Conservation (phyloP, 2,888 invertebrate species). For the Nomada ruficornis region DNA sequence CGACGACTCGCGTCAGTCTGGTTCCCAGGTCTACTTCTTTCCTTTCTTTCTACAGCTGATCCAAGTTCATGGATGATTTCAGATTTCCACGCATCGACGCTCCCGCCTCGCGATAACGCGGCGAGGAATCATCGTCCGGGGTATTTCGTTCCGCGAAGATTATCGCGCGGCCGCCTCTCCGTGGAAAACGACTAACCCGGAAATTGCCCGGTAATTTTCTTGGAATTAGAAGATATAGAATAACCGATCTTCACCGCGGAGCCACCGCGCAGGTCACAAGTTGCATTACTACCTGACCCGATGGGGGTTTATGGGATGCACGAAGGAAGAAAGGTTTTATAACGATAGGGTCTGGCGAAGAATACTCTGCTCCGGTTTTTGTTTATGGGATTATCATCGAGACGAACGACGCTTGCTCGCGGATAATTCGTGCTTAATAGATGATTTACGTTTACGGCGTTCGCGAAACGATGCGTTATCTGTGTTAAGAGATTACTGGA, state of each 20-base stretch:
- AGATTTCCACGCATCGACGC: constrained; percentile 55
- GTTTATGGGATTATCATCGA: constrained; percentile 44
- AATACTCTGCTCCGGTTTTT: constrained; percentile 46
- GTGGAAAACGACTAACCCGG: constrained; percentile 10
- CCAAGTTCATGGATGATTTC: constrained; percentile 64
- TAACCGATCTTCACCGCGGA: constrained; percentile 28
- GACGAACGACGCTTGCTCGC: constrained; percentile 34
- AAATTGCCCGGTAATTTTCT: constrained; percentile 43
- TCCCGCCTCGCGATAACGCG: constrained; percentile 33
- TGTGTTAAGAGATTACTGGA: constrained; percentile 54
- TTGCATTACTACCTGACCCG: constrained; percentile 14
- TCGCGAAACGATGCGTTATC: constrained; percentile 45
- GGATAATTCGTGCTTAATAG: constrained; percentile 55
- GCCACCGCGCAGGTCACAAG: constrained; percentile 6
- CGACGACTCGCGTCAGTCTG: background rate
- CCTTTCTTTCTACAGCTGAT: constrained; percentile 36
- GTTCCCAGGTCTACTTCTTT: constrained; percentile 42
- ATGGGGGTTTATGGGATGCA: background rate
- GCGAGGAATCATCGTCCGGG: background rate
- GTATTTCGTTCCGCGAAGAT: constrained; percentile 13
- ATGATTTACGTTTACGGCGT: constrained; percentile 67
- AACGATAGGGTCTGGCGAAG: background rate
- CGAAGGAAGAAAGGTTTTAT: background rate
- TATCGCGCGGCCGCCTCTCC: background rate
- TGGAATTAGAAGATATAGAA: constrained; percentile 26